These are phyloP conservation scores for Psittacula cyanocephala DNA, from an alignment of 2,113 vertebrate genomes.

Conservation along the genomic window DNA sequence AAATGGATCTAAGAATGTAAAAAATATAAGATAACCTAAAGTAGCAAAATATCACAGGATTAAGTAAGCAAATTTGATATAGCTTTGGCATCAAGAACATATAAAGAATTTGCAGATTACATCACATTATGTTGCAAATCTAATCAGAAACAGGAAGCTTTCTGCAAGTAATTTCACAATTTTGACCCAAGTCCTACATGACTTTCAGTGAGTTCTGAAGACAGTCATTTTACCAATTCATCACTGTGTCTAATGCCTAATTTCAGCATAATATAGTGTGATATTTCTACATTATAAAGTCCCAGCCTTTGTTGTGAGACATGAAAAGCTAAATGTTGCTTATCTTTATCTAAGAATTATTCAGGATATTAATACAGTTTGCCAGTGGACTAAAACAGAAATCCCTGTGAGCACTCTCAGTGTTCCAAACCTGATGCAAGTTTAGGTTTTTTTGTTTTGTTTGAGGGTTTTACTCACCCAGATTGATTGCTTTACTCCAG, in stretches of 20 bases:
- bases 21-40: neutral
- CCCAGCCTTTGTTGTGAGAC: neutral
- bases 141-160: neutral
- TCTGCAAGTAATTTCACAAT: neutral
- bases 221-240: neutral
- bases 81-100: neutral
- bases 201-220: neutral
- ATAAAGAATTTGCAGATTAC: neutral
- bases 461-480: neutral
- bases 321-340: neutral
- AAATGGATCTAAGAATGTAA: neutral
- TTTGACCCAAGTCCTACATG: neutral
- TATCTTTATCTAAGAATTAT: neutral
- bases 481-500: neutral
- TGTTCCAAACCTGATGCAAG: neutral
- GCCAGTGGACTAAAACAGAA: neutral
- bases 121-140: neutral
- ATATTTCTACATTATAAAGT: neutral
- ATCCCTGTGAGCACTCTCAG: neutral
- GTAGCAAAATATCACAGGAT: neutral
- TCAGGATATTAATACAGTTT: neutral
- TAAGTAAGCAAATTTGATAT: neutral
- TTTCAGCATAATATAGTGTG: neutral
- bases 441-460: neutral
- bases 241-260: neutral